These are phyloP conservation scores for Meliscaeva auricollis DNA, from an alignment of 2,888 invertebrate species.

Conservation along the genomic window DNA sequence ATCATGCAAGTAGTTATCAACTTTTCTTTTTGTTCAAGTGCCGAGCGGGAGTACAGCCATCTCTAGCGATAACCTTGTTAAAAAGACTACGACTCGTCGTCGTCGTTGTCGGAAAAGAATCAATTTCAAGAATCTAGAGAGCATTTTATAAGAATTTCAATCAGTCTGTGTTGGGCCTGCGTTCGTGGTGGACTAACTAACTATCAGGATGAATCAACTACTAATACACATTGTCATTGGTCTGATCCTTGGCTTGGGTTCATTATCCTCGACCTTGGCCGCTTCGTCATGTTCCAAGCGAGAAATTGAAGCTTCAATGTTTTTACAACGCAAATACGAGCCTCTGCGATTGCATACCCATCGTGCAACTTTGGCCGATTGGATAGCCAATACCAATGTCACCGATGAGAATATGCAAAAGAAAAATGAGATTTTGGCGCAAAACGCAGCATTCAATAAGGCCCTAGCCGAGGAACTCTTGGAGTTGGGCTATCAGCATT, in stretches of 20 bases:
- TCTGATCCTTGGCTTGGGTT: constrained; percentile 58
- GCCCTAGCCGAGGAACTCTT: constrained; percentile 78
- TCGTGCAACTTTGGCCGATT: constrained; percentile 47
- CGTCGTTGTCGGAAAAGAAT: not conserved
- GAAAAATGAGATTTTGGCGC: constrained; percentile 80
- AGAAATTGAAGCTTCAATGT: constrained; percentile 24
- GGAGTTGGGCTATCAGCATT: constrained; percentile 88
- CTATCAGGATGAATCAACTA: constrained; percentile 59
- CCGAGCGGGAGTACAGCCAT: constrained; percentile 1
- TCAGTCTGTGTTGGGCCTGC: constrained; percentile 48
- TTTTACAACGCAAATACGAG: constrained; percentile 45
- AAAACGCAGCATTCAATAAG: constrained; percentile 81
- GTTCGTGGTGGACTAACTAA: constrained; percentile 12
- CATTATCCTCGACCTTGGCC: constrained; percentile 37
- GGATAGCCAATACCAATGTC: constrained; percentile 85
- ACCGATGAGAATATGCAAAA: constrained; percentile 88
- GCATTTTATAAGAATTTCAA: constrained; percentile 2
- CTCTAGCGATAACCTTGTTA: constrained; percentile 27
- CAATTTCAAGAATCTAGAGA: constrained; percentile 11
- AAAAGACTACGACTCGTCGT: not conserved
- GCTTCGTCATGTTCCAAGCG: constrained; percentile 37
- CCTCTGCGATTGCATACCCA: constrained; percentile 29
- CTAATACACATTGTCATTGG: constrained; percentile 50
- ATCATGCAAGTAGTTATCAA: constrained; percentile 1
- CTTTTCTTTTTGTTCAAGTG: not conserved